These are phyloP conservation scores for Lochmaea crataegi DNA, from an alignment of 2,888 invertebrate genomes.

Conservation along the genomic window DNA sequence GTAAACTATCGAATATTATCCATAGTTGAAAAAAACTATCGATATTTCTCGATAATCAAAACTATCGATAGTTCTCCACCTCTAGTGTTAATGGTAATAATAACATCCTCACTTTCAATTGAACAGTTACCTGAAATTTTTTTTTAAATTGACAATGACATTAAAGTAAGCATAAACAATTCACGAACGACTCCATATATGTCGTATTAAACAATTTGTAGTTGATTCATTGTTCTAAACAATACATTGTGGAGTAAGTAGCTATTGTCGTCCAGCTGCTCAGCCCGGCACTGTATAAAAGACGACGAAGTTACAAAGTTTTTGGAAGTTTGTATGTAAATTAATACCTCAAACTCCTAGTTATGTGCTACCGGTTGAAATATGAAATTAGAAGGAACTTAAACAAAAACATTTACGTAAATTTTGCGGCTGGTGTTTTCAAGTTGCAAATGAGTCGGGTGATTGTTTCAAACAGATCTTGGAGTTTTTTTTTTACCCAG, in stretches of 20 bases:
- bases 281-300: slow-evolving; percentile 16
- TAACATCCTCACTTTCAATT: too few species aligned
- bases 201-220: too few species aligned
- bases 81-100: too few species aligned
- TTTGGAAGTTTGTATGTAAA: slow-evolving; percentile 59
- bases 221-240: too few species aligned
- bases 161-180: too few species aligned
- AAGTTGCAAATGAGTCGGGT: slow-evolving; percentile 33
- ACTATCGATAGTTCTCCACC: too few species aligned
- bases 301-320: slow-evolving; percentile 26
- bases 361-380: slow-evolving; percentile 53
- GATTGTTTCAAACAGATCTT: slow-evolving; percentile 32
- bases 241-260: not conserved
- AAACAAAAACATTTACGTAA: slow-evolving; percentile 50
- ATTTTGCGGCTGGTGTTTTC: slow-evolving; percentile 27
- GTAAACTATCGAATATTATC: too few species aligned
- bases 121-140: too few species aligned
- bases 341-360: slow-evolving; percentile 57
- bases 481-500: slow-evolving; percentile 5
- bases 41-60: too few species aligned
- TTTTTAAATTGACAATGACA: too few species aligned
- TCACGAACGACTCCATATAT: too few species aligned
- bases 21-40: too few species aligned
- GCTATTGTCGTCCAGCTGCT: not conserved
- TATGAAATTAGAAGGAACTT: slow-evolving; percentile 57